Percentiles rank a stretch among this genome's conserved stretches.
phyloP scores from a whole-genome alignment of 2,797 vertebrate species.

The Pangasius mekongensis region DNA sequence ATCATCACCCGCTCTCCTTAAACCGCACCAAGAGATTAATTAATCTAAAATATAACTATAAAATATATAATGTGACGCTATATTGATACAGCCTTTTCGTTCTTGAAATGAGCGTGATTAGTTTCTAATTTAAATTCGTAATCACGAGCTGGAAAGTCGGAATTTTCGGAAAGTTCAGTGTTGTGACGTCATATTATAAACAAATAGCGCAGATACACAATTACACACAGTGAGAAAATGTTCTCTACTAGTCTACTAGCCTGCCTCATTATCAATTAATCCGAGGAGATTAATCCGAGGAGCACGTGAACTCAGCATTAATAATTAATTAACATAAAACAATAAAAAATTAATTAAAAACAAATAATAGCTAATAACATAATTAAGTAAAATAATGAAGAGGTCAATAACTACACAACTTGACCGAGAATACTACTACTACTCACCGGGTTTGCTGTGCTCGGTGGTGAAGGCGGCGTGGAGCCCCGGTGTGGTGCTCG shows the following conservation, averaged over 20 bases:
- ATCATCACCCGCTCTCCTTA: too few species aligned
- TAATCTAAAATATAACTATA: too few species aligned
- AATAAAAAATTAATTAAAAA: not conserved
- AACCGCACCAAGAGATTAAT: too few species aligned
- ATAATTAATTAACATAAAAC: not conserved
- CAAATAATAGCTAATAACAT: not conserved
- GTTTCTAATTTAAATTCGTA: too few species aligned
- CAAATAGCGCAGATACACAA: not conserved
- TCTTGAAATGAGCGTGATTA: too few species aligned
- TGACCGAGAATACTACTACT: not conserved
- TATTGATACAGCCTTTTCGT: too few species aligned
- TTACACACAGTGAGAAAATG: not conserved
- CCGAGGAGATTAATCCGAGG: too few species aligned
- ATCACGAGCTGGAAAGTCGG: too few species aligned
- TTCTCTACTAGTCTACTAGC: not conserved
- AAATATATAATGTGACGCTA: too few species aligned
- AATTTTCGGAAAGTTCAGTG: too few species aligned
- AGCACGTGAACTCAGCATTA: too few species aligned
- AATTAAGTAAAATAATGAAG: not conserved
- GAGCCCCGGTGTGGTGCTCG: conserved; percentile 3
- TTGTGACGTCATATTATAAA: too few species aligned
- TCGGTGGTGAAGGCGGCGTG: not conserved
- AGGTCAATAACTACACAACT: not conserved
- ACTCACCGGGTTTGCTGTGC: conserved; percentile 5
- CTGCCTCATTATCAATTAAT: not conserved